Evolutionary conservation across 2,797 vertebrate genomes (phyloP), one percentile per base, ranked within the genome.

Genomic region (Geotrypetes seraphini): DNA sequence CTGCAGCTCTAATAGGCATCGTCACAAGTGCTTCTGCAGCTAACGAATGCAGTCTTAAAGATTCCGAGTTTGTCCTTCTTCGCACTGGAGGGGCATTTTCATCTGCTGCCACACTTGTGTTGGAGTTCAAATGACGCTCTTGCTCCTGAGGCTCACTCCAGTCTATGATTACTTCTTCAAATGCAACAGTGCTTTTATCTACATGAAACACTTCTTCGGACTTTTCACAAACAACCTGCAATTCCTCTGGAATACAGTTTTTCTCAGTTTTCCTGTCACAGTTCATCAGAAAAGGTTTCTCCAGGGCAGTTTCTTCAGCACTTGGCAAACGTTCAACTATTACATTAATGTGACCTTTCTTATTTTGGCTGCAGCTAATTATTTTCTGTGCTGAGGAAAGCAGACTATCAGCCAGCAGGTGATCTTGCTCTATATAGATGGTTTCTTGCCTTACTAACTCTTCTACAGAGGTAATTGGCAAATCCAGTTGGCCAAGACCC

Each of bases 371-470:
- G 49, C 88, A 89, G 66, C 57, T 93, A 53, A 97, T 94, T 28
- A 99, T 97, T 67, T 97, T 96, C 53, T 99, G 94, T 17, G 93
- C 96, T 0, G 96, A 97, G 0, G 90, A 92, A 30, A 99, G 82
- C 2, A 99, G 70, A 50, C 91, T 97, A 53, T 97, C 90, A 1
- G 78, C 34, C 3, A 69, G 24, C 37, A 47, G 45, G 22, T 13
- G 67, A 25, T 91, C 87, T 2, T 60, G 44, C 27, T 88, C 87
- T 0, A 66, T 54, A 21, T 85, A 83, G 0, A 87, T 84, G 16
- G 83, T 77, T 38, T 90, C 87, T 36, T 91, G 86, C 33, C 84
- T 60, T 25, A 72, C 19, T 0, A 77, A 50, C 32, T 78, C 77
- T 49, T 86, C 85, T 12, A 63, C 53, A 0, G 56, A 7, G 19